These are phyloP conservation scores for Arremon aurantiirostris DNA, from an alignment of 2,797 vertebrate species.

Conservation along the genomic window DNA sequence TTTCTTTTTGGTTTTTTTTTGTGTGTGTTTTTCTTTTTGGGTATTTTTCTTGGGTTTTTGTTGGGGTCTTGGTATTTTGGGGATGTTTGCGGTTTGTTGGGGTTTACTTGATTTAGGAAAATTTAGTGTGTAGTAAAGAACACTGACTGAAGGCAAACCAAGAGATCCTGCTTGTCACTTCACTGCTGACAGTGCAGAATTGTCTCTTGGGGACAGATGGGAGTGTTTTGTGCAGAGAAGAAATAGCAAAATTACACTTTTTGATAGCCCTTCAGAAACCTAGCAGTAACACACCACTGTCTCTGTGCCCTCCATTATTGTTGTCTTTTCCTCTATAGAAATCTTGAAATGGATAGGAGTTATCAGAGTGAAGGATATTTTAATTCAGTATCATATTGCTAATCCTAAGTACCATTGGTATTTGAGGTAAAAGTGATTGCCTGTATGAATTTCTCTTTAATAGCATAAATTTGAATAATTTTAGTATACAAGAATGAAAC, in stretches of 20 bases:
- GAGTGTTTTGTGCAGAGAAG: not conserved
- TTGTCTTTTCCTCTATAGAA: not conserved
- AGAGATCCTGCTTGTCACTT: not conserved
- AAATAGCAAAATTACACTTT: not conserved
- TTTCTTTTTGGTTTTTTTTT: not conserved
- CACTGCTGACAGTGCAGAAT: not conserved
- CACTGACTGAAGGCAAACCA: not conserved
- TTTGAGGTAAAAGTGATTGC: not conserved
- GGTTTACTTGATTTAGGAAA: not conserved
- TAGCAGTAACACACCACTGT: not conserved
- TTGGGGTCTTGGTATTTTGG: no score
- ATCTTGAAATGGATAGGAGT: not conserved
- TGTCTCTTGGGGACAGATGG: not conserved
- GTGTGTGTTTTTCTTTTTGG: not conserved
- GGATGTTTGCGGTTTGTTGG: fast-evolving
- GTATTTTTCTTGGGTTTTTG: not conserved
- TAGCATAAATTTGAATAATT: not conserved
- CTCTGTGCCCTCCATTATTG: not conserved
- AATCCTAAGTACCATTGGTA: not conserved
- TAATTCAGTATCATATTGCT: not conserved
- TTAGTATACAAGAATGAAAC: not conserved
- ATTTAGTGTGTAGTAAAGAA: not conserved
- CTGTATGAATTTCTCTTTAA: not conserved
- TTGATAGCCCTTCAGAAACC: not conserved
- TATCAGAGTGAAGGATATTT: not conserved